These are phyloP conservation scores for Calameuta idolon DNA, from an alignment of 2,888 invertebrate species.

Conservation along the genomic window DNA sequence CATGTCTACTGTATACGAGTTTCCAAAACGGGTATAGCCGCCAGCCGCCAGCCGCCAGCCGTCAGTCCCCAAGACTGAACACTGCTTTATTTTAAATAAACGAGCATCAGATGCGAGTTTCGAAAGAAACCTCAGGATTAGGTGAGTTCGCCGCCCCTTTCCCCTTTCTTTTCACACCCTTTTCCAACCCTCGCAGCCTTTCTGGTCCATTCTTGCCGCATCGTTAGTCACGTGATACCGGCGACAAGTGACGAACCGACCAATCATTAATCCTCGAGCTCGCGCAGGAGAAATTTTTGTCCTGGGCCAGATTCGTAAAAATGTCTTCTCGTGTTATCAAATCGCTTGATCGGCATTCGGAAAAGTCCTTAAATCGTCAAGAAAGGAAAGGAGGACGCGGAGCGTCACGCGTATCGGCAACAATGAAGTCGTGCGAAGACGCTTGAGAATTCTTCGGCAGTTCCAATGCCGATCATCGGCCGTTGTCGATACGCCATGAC, in stretches of 20 bases:
- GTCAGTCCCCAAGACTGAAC: no score
- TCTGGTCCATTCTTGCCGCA: constrained; percentile 37
- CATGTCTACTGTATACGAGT: constrained; percentile 7
- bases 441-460: constrained; percentile 16
- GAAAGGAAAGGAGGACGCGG: no score
- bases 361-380: no score
- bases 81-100: constrained; percentile 35
- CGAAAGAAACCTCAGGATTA: constrained; percentile 1
- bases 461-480: constrained; percentile 8
- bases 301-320: constrained; percentile 29
- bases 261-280: constrained; percentile 50
- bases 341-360: no score
- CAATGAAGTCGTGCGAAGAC: background rate
- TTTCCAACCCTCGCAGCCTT: constrained; percentile 17
- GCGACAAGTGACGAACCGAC: constrained; percentile 51
- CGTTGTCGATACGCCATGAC: background rate
- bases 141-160: background rate
- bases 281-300: constrained; percentile 40
- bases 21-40: no score
- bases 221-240: constrained; percentile 52
- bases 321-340: constrained; percentile 14
- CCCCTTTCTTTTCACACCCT: background rate
- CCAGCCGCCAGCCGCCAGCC: no score
- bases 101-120: constrained; percentile 21
- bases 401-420: no score